Evolutionary conservation across 2,888 invertebrate species (phyloP), one percentile per base, ranked within the genome.

Genomic region (Yponomeuta malinellus): DNA sequence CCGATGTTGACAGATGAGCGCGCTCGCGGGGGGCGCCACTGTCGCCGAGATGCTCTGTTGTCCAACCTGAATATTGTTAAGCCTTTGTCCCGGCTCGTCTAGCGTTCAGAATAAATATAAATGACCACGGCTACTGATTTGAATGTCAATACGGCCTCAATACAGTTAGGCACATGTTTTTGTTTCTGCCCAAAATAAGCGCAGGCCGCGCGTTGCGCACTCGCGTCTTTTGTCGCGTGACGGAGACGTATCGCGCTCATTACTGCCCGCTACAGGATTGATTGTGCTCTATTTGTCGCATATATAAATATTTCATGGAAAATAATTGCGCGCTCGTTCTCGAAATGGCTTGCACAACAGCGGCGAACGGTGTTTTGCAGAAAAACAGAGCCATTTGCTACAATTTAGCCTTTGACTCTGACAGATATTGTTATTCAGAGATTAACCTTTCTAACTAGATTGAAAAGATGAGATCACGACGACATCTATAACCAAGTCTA

Each of bases 71-170:
- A 83, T 83, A 87, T 90, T 90, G 90, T 90, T 75, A 73, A 72
- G 74, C 83, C 77, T 83, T 90, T 90, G 89, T 90, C 74, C 76
- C 59, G 69, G 81, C 88, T 84, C 83, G 87, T 85, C 81, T 77
- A 81, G 84, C 88, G 89, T 88, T 86, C 87, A 83, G 86, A 89
- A 23, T 23, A 23, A 23, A 23, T 23, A 89, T 88, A 89, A 88
- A 89, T 86, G 86, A 83, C 83, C 81, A 77, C 70, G 75, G 90
- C 90, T 90, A 89, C 90, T 90, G 89, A 91, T 91, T 91, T 89
- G 83, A 89, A 91, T 91, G 86, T 90, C 85, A 90, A 91, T 88
- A 81, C 83, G 75, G 72, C 74, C 80, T 81, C 85, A 88, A 87
- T 88, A 89, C 89, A 87, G 90, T 89, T 85, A 87, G 76, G 77